Percentiles rank a stretch among this genome's conserved stretches.
Evolutionary conservation across 2,888 invertebrate genomes (phyloP).

Genomic region (Ligdia adustata): DNA sequence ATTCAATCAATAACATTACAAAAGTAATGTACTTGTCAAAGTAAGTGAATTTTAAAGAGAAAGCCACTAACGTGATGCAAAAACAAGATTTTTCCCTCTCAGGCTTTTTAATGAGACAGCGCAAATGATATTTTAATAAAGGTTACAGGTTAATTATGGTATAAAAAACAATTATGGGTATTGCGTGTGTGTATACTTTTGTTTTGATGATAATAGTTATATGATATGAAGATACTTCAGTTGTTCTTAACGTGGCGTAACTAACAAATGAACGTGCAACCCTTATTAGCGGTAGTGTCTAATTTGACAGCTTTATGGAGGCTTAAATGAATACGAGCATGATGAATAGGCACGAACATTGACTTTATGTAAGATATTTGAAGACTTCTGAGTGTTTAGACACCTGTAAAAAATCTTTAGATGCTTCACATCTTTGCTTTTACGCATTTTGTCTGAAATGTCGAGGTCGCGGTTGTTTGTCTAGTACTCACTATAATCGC

Average conservation of each 20-base stretch:
- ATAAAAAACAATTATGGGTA: conserved; percentile 20
- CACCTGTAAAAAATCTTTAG: too few relatives aligned
- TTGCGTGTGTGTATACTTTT: conserved; percentile 11
- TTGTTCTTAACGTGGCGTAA: not conserved
- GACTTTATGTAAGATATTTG: too few relatives aligned
- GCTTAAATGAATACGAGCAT: too few relatives aligned
- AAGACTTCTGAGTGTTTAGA: too few relatives aligned
- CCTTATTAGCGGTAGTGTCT: conserved; percentile 1
- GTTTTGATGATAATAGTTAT: conserved; percentile 9
- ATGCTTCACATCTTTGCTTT: too few relatives aligned
- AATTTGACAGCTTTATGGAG: conserved; percentile 3
- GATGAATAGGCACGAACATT: too few relatives aligned
- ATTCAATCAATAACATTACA: conserved; percentile 60
- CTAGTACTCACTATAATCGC: too few relatives aligned
- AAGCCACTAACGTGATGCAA: conserved; percentile 48
- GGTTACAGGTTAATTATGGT: conserved; percentile 34
- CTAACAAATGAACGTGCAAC: not conserved
- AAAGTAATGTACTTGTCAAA: conserved; percentile 40
- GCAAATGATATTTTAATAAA: conserved; percentile 49
- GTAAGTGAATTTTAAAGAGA: conserved; percentile 54
- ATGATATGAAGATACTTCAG: too few relatives aligned
- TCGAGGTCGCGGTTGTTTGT: too few relatives aligned
- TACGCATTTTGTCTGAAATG: too few relatives aligned
- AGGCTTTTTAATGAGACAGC: conserved; percentile 57
- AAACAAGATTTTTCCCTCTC: conserved; percentile 55